Percentiles rank a stretch among this genome's conserved stretches.
These are phyloP conservation scores for Homalodisca vitripennis DNA, from an alignment of 1,140 invertebrate species.

Conservation along the genomic window DNA sequence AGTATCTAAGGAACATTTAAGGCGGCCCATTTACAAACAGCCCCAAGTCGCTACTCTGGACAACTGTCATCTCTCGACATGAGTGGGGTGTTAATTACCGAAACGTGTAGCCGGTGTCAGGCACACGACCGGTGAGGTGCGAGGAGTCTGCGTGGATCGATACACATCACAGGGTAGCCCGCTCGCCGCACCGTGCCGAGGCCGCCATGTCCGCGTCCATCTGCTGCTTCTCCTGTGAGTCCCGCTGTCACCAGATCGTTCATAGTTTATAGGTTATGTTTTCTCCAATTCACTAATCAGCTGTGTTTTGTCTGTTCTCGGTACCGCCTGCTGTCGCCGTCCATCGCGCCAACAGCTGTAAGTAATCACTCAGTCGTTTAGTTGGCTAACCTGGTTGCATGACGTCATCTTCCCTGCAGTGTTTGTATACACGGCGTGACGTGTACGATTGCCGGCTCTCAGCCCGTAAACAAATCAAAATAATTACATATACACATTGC, in stretches of 20 bases:
- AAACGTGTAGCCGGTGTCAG: too few relatives aligned
- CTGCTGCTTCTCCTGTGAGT: conserved; percentile 21
- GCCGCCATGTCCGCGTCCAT: conserved; percentile 1
- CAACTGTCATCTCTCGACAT: too few relatives aligned
- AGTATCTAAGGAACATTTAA: too few relatives aligned
- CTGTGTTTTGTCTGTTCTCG: conserved; percentile 1
- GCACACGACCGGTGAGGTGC: too few relatives aligned
- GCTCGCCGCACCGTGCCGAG: neutral
- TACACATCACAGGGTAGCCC: neutral
- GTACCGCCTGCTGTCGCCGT: neutral
- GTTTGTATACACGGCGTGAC: neutral
- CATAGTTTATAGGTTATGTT: neutral
- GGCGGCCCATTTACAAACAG: too few relatives aligned
- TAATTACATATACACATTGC: neutral
- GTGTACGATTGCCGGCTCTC: neutral
- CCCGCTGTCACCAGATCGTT: neutral
- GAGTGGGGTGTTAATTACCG: too few relatives aligned
- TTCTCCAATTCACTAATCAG: neutral
- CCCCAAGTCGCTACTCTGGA: too few relatives aligned
- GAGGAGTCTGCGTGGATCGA: neutral
- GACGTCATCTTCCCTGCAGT: neutral
- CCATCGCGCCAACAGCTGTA: neutral
- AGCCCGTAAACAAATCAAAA: neutral
- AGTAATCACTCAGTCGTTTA: neutral
- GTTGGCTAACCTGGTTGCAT: conserved; percentile 11